These are phyloP conservation scores for Gracilinanus agilis DNA, from an alignment of 2,113 vertebrate genomes.

Conservation along the genomic window DNA sequence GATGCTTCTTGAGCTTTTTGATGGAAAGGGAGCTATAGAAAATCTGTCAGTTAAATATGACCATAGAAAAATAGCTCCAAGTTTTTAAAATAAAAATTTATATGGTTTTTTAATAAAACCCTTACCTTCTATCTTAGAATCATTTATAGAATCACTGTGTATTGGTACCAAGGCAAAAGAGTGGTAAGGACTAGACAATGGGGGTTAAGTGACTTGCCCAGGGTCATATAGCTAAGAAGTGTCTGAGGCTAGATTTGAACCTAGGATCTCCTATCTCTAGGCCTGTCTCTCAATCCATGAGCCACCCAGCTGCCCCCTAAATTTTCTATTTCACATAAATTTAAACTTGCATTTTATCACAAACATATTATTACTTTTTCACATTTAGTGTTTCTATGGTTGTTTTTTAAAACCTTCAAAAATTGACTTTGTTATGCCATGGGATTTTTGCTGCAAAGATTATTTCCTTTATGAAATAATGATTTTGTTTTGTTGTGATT, in stretches of 20 bases:
- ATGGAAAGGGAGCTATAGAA: background rate
- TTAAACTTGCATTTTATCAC: conserved; percentile 36
- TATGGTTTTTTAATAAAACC: too few relatives aligned
- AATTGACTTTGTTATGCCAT: conserved; percentile 3
- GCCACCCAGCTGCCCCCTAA: too few relatives aligned
- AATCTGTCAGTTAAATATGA: background rate
- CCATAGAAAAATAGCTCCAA: background rate
- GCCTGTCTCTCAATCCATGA: too few relatives aligned
- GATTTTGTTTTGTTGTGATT: conserved; percentile 34
- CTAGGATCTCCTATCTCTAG: too few relatives aligned
- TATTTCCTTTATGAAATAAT: conserved; percentile 18
- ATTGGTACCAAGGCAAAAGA: too few relatives aligned
- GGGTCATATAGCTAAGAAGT: too few relatives aligned
- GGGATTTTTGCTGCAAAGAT: conserved; percentile 39
- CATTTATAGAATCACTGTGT: too few relatives aligned
- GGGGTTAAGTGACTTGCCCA: too few relatives aligned
- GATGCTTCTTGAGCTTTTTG: background rate
- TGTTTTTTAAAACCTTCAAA: conserved; percentile 50
- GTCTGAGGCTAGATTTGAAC: too few relatives aligned
- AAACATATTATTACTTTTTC: conserved; percentile 44
- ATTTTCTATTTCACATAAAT: conserved; percentile 19
- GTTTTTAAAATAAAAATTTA: conserved; percentile 27
- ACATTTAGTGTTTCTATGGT: conserved; percentile 44
- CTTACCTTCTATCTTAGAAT: too few relatives aligned
- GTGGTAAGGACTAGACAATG: too few relatives aligned